phyloP scores from a whole-genome alignment of 2,113 vertebrate genomes.

The Rafetus swinhoei region DNA sequence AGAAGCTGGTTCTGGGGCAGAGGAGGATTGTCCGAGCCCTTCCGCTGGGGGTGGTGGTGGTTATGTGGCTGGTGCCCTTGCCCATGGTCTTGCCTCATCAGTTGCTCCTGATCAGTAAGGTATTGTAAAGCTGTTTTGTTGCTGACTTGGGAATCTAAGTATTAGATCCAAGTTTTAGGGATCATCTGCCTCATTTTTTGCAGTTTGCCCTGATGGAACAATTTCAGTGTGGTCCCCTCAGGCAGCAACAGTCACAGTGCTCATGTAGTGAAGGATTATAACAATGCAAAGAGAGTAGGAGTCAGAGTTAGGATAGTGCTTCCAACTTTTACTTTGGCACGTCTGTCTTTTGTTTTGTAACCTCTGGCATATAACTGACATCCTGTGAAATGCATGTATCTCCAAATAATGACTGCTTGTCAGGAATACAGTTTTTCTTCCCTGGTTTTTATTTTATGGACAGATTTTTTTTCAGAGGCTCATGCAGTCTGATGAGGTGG shows the following conservation, averaged over 20 bases:
- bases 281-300: constrained; percentile 37
- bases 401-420: constrained; percentile 68
- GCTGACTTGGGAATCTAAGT: too few relatives aligned
- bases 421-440: constrained; percentile 59
- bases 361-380: constrained; percentile 35
- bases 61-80: too few relatives aligned
- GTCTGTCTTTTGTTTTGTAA: constrained; percentile 48
- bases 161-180: too few relatives aligned
- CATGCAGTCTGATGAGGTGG: constrained; percentile 19
- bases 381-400: constrained; percentile 46
- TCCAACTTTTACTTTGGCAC: constrained; percentile 54
- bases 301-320: constrained; percentile 66
- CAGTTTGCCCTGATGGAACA: too few relatives aligned
- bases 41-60: too few relatives aligned
- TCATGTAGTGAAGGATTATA: constrained; percentile 63
- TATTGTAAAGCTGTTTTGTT: too few relatives aligned
- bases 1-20: too few relatives aligned
- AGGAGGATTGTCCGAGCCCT: too few relatives aligned
- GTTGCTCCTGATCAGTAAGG: too few relatives aligned
- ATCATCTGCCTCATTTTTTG: too few relatives aligned
- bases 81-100: too few relatives aligned
- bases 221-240: too few relatives aligned
- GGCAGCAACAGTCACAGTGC: not conserved
- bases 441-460: constrained; percentile 65
- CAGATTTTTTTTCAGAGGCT: constrained; percentile 66